Conservation (phyloP, 2,797 vertebrate species). For the Ctenochaetus hawaiiensis region DNA sequence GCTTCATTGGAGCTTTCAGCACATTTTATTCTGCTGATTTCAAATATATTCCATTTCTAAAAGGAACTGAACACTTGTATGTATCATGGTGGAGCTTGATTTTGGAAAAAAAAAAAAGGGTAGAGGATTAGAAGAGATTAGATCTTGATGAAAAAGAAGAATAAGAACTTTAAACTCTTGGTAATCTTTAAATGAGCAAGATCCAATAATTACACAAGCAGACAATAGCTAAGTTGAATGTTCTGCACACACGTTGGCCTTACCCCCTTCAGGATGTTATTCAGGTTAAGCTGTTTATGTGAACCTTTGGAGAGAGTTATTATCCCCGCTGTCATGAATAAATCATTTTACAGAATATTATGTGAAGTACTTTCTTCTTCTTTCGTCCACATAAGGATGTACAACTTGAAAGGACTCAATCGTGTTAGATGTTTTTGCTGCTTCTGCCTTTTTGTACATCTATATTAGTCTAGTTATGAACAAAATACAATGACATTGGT, state of each 20-base stretch:
- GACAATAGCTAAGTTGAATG: constrained; percentile 32
- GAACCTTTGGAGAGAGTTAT: constrained; percentile 50
- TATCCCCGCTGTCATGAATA: constrained; percentile 50
- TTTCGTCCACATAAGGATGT: neutral
- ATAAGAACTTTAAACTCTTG: constrained; percentile 53
- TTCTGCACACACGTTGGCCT: constrained; percentile 30
- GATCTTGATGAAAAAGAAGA: constrained; percentile 51
- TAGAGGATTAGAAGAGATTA: constrained; percentile 68
- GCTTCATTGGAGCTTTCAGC: constrained; percentile 33
- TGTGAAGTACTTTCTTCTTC: constrained; percentile 19
- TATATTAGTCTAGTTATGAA: neutral
- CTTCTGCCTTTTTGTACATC: neutral
- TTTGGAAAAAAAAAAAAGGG: constrained; percentile 12
- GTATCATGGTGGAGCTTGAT: constrained; percentile 26
- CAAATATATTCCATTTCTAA: constrained; percentile 22
- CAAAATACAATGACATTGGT: neutral
- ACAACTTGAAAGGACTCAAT: neutral
- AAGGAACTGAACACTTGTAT: constrained; percentile 23
- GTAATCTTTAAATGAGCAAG: constrained; percentile 52
- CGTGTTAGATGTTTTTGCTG: neutral
- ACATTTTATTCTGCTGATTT: constrained; percentile 44
- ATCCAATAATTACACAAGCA: constrained; percentile 49
- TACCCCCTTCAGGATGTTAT: constrained; percentile 33
- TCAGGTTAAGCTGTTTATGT: constrained; percentile 50
- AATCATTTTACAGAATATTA: constrained; percentile 46